Evolutionary conservation across 2,113 vertebrate species (phyloP).

Genomic region (Rostratula benghalensis): DNA sequence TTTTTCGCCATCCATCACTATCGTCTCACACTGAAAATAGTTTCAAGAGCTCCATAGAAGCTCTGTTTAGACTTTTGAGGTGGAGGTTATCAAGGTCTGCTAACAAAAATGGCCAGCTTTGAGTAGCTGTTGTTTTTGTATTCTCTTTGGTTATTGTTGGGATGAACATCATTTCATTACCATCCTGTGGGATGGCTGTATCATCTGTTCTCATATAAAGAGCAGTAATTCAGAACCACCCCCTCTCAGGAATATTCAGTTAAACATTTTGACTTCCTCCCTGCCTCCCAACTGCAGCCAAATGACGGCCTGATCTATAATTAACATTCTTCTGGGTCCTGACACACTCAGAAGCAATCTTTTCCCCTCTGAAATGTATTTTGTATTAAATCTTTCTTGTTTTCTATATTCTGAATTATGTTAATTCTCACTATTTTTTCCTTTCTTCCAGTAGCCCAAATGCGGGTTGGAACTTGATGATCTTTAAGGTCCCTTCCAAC

Average conservation of each 20-base stretch:
- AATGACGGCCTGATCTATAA: constrained; percentile 5
- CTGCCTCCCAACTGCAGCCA: not conserved
- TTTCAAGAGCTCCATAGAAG: not conserved
- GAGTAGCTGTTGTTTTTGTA: constrained; percentile 16
- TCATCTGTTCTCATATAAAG: constrained; percentile 51
- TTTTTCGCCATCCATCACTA: not conserved
- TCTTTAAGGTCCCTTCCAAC: too few species aligned
- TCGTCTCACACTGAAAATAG: constrained; percentile 1
- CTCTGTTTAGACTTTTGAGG: constrained; percentile 16
- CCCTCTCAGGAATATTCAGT: constrained; percentile 41
- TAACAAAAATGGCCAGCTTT: constrained; percentile 21
- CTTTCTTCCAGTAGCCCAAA: not conserved
- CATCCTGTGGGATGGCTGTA: constrained; percentile 46
- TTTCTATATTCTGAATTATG: not conserved
- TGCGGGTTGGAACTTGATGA: not conserved
- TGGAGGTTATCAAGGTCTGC: not conserved
- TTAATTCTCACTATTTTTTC: not conserved
- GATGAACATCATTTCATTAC: not conserved
- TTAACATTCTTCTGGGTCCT: constrained; percentile 24
- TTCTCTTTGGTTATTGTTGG: constrained; percentile 7
- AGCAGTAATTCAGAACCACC: constrained; percentile 46
- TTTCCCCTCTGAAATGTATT: not conserved
- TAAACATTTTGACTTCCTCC: constrained; percentile 48
- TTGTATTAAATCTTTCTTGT: not conserved
- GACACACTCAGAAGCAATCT: not conserved